A percentile compares a stretch with the other conserved stretches of the same genome.
These are phyloP conservation scores for Pharmacophagus antenor DNA, from an alignment of 2,888 invertebrate species.

Conservation along the genomic window DNA sequence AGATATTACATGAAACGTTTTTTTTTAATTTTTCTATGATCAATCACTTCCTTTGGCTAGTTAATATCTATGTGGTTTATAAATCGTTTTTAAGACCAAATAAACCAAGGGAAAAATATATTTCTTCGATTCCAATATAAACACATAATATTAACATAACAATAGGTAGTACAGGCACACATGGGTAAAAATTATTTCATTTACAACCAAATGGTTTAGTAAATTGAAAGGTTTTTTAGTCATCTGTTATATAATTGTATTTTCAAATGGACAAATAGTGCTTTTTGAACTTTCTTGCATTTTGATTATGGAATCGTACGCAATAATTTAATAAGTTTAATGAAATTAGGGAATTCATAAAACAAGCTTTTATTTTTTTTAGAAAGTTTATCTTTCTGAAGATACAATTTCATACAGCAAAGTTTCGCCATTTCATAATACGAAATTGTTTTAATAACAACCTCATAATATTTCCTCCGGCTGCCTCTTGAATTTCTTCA, in stretches of 20 bases:
- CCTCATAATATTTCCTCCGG: constrained; percentile 5
- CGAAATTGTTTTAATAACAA: constrained; percentile 6
- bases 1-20: not conserved
- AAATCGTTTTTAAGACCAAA: too few species aligned
- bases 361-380: not conserved
- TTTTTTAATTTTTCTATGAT: not conserved
- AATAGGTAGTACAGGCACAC: too few species aligned
- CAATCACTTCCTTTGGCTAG: not conserved
- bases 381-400: not conserved
- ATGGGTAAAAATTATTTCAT: too few species aligned
- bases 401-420: not conserved
- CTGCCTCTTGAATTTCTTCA: constrained; percentile 6
- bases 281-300: too few species aligned
- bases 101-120: too few species aligned
- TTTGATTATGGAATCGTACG: not conserved
- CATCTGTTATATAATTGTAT: too few species aligned
- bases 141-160: too few species aligned
- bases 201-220: too few species aligned
- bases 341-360: not conserved
- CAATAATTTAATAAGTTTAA: not conserved
- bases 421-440: constrained; percentile 4
- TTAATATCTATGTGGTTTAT: too few species aligned
- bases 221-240: too few species aligned
- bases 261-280: too few species aligned
- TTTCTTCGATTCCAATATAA: too few species aligned